Percentiles rank a stretch among this genome's conserved stretches.
Conservation (phyloP, 2,113 vertebrate species). For the Abramis brama region DNA sequence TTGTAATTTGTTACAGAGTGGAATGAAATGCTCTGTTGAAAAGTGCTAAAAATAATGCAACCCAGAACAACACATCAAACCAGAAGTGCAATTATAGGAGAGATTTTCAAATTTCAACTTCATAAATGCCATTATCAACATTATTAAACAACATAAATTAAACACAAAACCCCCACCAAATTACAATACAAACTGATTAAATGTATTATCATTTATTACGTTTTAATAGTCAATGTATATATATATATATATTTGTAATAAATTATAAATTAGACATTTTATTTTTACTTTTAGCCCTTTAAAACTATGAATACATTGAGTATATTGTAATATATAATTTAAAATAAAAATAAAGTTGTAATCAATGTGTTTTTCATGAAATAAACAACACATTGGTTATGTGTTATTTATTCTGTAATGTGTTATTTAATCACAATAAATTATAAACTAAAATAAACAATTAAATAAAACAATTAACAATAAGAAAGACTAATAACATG, state of each 20-base stretch:
- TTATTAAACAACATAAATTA: neutral
- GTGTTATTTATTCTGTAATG: no score
- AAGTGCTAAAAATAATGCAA: conserved; percentile 65
- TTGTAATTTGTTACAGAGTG: conserved; percentile 24
- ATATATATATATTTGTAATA: no score
- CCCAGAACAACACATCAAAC: conserved; percentile 45
- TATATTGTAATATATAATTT: neutral
- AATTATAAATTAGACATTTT: no score
- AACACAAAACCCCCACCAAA: neutral
- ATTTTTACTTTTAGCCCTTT: no score
- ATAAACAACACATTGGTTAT: no score
- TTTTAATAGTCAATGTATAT: neutral
- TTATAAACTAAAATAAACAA: no score
- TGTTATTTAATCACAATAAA: no score
- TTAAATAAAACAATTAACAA: no score
- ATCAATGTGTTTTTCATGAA: neutral
- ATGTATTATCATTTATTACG: neutral
- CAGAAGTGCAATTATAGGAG: conserved; percentile 6
- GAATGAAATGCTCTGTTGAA: conserved; percentile 63
- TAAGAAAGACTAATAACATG: no score
- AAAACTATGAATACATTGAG: no score
- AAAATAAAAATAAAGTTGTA: neutral
- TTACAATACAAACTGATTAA: neutral
- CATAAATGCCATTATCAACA: neutral
- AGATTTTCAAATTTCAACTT: neutral